Conservation (phyloP, 2,888 invertebrate species). For the Eurytoma adleriae region DNA sequence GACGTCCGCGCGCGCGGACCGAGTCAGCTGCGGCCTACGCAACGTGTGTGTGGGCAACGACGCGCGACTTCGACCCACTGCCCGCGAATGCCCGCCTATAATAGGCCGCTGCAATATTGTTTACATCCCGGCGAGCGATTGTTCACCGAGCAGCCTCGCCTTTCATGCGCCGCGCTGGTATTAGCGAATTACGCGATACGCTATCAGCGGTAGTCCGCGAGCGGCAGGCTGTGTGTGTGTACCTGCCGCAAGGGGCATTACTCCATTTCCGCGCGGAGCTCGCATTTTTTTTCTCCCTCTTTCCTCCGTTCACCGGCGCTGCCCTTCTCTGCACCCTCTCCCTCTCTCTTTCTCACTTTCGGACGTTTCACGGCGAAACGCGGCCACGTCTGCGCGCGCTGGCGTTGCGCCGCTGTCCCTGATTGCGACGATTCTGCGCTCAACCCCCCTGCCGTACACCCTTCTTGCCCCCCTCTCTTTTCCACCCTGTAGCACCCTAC, state of each 20-base stretch:
- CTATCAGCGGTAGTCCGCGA: no score
- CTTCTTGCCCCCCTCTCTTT: no score
- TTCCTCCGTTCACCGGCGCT: not conserved
- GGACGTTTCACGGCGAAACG: conserved; percentile 25
- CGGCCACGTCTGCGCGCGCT: conserved; percentile 38
- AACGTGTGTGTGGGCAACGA: not conserved
- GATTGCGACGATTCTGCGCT: conserved; percentile 40
- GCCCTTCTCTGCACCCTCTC: not conserved
- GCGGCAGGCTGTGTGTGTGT: no score
- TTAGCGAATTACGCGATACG: no score
- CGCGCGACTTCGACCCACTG: no score
- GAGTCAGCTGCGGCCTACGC: not conserved
- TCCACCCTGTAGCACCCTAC: no score
- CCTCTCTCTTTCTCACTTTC: conserved; percentile 11
- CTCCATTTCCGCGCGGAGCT: conserved; percentile 27
- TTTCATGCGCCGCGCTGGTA: no score
- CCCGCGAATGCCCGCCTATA: no score
- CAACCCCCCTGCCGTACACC: no score
- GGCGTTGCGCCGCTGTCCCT: not conserved
- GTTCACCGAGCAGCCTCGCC: no score
- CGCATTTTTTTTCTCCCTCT: not conserved
- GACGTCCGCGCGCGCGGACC: not conserved
- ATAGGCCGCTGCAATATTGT: no score
- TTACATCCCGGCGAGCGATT: no score
- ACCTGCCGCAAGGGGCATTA: conserved; percentile 2